Evolutionary conservation across 2,113 vertebrate genomes (phyloP).

Genomic region (Corvus moneduloides): DNA sequence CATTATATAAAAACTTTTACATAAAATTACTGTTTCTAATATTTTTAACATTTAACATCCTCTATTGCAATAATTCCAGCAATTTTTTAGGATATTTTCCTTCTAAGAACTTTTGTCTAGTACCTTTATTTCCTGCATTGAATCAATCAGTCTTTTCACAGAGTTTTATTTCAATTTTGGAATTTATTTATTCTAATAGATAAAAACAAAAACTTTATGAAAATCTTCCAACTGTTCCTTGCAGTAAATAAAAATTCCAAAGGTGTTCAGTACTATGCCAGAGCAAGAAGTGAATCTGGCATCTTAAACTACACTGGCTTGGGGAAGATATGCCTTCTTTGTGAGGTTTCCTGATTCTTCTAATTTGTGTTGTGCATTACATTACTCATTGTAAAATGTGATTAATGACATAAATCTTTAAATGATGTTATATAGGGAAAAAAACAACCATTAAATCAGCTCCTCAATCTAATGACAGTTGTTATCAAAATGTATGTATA

Average conservation of each 20-base stretch:
- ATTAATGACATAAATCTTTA: neutral
- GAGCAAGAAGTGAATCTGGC: neutral
- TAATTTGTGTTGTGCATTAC: neutral
- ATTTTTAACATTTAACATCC: neutral
- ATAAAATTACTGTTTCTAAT: neutral
- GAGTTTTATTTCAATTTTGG: slow-evolving; percentile 16
- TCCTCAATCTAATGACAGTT: neutral
- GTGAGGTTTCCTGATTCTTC: neutral
- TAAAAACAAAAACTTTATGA: neutral
- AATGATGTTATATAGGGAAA: neutral
- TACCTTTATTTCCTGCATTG: neutral
- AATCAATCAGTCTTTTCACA: neutral
- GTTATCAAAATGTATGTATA: neutral
- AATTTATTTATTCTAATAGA: slow-evolving; percentile 29
- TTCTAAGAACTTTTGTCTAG: neutral
- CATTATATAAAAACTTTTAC: neutral
- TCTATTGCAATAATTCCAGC: neutral
- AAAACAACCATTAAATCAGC: slow-evolving; percentile 28
- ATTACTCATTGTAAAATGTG: neutral
- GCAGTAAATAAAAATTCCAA: slow-evolving; percentile 29
- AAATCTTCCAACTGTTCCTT: neutral
- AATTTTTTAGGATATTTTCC: neutral
- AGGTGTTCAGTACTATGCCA: neutral
- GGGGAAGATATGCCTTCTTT: neutral
- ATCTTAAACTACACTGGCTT: neutral